A percentile compares a stretch with the other conserved stretches of the same genome.
phyloP scores from a whole-genome alignment of 2,797 vertebrate species.

The Acrocephalus scirpaceus region DNA sequence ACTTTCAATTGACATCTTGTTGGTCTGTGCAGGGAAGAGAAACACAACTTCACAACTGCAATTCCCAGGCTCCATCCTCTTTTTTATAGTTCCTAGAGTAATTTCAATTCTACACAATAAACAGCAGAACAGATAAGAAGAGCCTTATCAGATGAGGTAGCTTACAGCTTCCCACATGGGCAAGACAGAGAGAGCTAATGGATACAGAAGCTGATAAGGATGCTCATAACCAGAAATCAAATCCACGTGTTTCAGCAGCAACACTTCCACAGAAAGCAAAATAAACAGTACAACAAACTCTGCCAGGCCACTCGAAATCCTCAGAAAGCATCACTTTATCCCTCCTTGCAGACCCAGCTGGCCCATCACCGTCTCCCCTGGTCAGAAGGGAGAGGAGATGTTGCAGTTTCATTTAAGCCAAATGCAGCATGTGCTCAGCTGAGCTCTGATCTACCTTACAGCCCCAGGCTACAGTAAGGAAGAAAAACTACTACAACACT shows the following conservation, averaged over 20 bases:
- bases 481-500: background rate
- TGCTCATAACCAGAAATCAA: slow-evolving; percentile 40
- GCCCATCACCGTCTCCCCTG: background rate
- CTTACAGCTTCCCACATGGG: slow-evolving; percentile 3
- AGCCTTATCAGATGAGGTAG: slow-evolving; percentile 10
- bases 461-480: background rate
- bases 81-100: background rate
- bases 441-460: background rate
- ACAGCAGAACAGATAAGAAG: slow-evolving; percentile 15
- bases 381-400: background rate
- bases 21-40: background rate
- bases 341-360: background rate
- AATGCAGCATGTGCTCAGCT: accelerated
- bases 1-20: background rate
- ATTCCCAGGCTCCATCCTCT: background rate
- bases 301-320: background rate
- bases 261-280: background rate
- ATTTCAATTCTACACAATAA: slow-evolving; percentile 13
- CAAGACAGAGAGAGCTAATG: slow-evolving; percentile 36
- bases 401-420: background rate
- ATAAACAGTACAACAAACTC: background rate
- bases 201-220: slow-evolving; percentile 22
- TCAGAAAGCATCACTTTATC: background rate
- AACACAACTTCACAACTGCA: background rate
- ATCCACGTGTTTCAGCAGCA: background rate